A percentile compares a stretch with the other conserved stretches of the same genome.
Conservation (phyloP, 2,113 vertebrate genomes). For the Zosterops pallidus region DNA sequence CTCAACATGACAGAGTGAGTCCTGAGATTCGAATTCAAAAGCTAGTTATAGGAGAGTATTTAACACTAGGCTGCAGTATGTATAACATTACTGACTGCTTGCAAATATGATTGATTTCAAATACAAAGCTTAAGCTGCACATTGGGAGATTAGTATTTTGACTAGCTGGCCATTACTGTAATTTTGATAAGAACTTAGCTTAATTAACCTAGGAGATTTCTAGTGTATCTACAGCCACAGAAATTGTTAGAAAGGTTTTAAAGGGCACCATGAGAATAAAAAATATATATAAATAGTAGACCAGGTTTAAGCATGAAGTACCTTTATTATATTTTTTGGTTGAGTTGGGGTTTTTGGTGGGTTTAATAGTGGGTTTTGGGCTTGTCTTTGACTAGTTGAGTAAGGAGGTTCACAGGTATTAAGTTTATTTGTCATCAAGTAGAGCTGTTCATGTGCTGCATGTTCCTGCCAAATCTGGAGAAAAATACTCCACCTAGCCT, state of each 20-base stretch:
- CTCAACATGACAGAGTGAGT: neutral
- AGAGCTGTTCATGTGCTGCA: neutral
- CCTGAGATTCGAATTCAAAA: neutral
- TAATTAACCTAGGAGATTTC: slow-evolving; percentile 23
- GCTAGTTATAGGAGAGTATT: neutral
- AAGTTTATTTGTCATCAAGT: neutral
- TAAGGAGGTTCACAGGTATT: neutral
- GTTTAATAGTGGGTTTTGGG: neutral
- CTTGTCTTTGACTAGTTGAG: neutral
- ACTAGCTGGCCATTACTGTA: neutral
- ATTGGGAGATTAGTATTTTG: slow-evolving; percentile 14
- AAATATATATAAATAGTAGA: neutral
- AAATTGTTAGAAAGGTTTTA: neutral
- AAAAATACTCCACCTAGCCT: neutral
- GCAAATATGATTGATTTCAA: slow-evolving; percentile 19
- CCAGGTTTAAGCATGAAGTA: neutral
- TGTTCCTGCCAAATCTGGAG: neutral
- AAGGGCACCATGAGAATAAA: neutral
- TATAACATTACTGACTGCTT: neutral
- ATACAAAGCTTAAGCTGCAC: neutral
- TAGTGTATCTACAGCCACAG: neutral
- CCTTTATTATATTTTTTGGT: neutral
- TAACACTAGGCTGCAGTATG: neutral
- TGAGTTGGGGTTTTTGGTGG: accelerated
- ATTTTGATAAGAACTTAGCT: neutral